Conservation (phyloP, 2,888 invertebrate genomes). For the Phalangium opilio region DNA sequence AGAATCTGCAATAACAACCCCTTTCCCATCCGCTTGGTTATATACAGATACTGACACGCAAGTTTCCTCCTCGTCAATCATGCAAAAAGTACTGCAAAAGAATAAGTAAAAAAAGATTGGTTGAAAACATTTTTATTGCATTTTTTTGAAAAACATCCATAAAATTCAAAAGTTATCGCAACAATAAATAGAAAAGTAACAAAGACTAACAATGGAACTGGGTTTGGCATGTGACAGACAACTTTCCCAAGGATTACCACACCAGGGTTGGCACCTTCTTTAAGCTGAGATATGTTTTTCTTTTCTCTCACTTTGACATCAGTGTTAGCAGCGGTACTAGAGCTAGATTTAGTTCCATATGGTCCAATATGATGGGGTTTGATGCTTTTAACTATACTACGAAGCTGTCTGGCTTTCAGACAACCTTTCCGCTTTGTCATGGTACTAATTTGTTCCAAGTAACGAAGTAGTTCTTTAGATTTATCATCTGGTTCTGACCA, state of each 20-base stretch:
- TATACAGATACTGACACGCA: constrained; percentile 65
- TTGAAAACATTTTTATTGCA: no score
- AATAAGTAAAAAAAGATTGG: no score
- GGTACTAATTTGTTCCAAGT: constrained; percentile 41
- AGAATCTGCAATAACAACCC: constrained; percentile 67
- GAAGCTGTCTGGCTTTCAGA: constrained; percentile 53
- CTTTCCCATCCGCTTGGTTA: constrained; percentile 64
- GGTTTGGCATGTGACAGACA: constrained; percentile 58
- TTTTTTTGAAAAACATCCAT: no score
- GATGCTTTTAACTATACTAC: constrained; percentile 44
- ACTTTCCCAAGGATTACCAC: constrained; percentile 60
- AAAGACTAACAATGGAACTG: constrained; percentile 57
- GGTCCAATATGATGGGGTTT: constrained; percentile 49
- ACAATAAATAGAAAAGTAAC: background rate
- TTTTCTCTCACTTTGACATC: constrained; percentile 37
- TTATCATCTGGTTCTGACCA: constrained; percentile 53
- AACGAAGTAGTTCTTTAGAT: constrained; percentile 44
- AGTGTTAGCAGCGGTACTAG: constrained; percentile 36
- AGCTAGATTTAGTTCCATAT: constrained; percentile 43
- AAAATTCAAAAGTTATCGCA: no score
- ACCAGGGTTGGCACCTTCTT: constrained; percentile 46
- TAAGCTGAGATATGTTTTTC: constrained; percentile 39
- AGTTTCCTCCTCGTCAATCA: constrained; percentile 53
- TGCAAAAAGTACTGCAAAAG: constrained; percentile 48
- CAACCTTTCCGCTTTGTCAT: constrained; percentile 36